These are phyloP conservation scores for Donacobius atricapilla DNA, from an alignment of 2,113 vertebrate species.

Conservation along the genomic window DNA sequence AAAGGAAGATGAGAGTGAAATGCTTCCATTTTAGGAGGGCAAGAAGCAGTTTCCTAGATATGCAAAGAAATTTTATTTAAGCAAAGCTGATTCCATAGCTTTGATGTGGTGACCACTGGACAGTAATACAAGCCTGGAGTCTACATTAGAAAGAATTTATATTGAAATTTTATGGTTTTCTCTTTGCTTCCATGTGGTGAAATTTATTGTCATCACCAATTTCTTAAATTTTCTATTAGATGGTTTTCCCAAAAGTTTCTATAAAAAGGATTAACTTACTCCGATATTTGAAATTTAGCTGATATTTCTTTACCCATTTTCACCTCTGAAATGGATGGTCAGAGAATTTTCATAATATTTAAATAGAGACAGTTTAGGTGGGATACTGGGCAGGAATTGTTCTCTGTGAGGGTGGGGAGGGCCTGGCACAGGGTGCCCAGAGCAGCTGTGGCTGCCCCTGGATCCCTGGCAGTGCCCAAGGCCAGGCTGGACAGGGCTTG, in stretches of 20 bases:
- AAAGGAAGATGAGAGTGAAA: background rate
- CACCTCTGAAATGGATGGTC: background rate
- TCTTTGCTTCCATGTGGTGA: background rate
- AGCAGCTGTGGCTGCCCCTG: background rate
- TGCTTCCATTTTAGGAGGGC: background rate
- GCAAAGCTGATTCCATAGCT: background rate
- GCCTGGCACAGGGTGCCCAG: background rate
- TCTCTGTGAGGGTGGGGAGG: fast-evolving
- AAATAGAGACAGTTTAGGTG: background rate
- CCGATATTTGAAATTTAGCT: background rate
- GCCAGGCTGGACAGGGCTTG: fast-evolving
- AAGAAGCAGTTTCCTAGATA: background rate
- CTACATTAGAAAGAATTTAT: background rate
- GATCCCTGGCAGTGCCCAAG: background rate
- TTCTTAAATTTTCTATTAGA: background rate
- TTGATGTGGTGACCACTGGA: background rate
- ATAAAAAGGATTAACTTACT: background rate
- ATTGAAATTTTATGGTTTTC: background rate
- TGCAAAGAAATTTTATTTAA: background rate
- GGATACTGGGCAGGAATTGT: background rate
- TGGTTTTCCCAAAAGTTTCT: background rate
- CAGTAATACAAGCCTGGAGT: background rate
- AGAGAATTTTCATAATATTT: background rate
- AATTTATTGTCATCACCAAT: background rate
- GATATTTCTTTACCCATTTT: background rate